Base-by-base conservation (phyloP, 2,888 invertebrate genomes). In the Phorcus lineatus region DNA sequence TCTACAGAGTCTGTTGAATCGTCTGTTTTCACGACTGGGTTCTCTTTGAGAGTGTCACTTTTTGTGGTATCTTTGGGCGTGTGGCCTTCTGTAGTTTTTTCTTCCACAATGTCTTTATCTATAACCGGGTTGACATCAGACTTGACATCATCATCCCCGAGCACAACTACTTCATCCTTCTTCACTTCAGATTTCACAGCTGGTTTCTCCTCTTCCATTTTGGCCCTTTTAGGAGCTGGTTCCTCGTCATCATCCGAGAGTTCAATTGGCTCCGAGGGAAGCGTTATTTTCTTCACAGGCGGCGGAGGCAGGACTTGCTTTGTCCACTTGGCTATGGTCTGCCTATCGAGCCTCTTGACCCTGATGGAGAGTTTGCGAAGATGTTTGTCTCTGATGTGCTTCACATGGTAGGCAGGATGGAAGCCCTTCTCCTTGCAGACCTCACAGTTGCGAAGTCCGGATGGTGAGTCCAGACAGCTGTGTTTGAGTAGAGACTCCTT, bases 321-420 rank as follows among this genome's bases (percentile, higher is more conserved):
- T 11, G 36, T 70, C 19, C 19, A 70, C 70, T 70, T 70, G 3
- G 70, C 70, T 31, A 36, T 19, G 11, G 36, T 70, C 70, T 66
- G n/a, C 2, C 84, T 80, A 22, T 82, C 75, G 75, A 89, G 57
- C 24, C 86, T 83, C 40, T 84, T 81, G 13, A 90, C 57, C 47
- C 80, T 81, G 6, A 91, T 86, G 16, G 84, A 85, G 81, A 90
- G 90, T 52, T 88, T 87, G 57, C 87, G 89, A 7, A 90, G 81
- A 82, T 91, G 91, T 17, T 83, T 85, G 66, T 84, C 84, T 75
- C 84, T 67, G 70, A 87, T 79, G 62, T 87, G 87, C 52, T 87
- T 86, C 22, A 91, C 83, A 83, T 89, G 84, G 74, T 85, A 85
- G 2, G 85, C 85, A 2, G 85, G 85, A 66, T 85, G 85, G 77